These are phyloP conservation scores for Anneissia japonica DNA, from an alignment of 35 echinoderm and acorn worm genomes.

Conservation along the genomic window DNA sequence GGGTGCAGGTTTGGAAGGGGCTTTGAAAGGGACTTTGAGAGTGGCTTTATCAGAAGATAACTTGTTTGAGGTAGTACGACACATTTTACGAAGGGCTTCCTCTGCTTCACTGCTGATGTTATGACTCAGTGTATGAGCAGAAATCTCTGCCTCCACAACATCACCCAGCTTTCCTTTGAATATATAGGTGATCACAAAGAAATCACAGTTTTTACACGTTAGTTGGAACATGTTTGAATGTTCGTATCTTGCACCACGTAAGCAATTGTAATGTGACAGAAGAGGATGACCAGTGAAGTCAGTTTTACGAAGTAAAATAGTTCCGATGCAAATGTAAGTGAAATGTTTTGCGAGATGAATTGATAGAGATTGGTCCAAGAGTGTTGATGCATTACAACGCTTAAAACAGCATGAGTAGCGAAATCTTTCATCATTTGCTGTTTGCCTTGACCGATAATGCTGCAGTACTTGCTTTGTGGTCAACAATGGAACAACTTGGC, in stretches of 20 bases:
- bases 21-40: not conserved
- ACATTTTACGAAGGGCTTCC: not conserved
- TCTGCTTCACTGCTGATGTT: not conserved
- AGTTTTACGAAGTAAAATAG: not conserved
- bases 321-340: not conserved
- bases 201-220: not conserved
- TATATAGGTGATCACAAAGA: not conserved
- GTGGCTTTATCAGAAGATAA: not conserved
- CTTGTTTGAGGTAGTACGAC: not conserved
- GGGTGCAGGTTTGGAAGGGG: not conserved
- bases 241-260: not conserved
- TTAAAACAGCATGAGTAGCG: not conserved
- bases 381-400: not conserved
- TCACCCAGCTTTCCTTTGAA: not conserved
- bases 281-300: not conserved
- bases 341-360: not conserved
- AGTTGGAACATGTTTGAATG: not conserved
- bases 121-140: not conserved
- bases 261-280: not conserved
- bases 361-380: not conserved
- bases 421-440: not conserved
- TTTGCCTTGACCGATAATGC: not conserved
- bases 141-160: not conserved
- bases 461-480: not conserved
- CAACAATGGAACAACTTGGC: not conserved